Evolutionary conservation across 2,888 invertebrate genomes (phyloP), one percentile per base, ranked within the genome.

Genomic region (Heliconius hortense): DNA sequence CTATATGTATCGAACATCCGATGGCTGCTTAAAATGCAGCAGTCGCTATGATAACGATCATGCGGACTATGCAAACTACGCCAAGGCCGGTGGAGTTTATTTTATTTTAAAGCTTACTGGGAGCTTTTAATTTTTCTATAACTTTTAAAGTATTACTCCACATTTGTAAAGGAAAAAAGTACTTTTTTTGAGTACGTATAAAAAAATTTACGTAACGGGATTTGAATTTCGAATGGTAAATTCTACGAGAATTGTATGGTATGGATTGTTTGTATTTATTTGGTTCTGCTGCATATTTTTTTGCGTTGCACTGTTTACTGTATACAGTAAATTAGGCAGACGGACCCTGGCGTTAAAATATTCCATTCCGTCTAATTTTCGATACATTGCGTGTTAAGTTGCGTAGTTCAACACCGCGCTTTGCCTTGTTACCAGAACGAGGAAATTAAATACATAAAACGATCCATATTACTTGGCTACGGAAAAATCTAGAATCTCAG

Each of bases 21-120:
- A 68, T 53, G 53, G 21, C 53, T 28, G 68, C n/a, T 53, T 68
- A 68, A 28, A 68, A 68, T 68, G 68, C 68, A 53, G 68, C 68
- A 68, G 31, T 53, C 64, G 53, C 68, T 53, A 53, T 21, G 68
- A 68, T 68, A 68, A 53, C 53, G 48, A 68, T 68, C 68, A 68
- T 68, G 68, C 68, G 68, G 68, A 68, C 68, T 68, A 68, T 68
- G 68, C 68, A 53, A 68, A 68, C 67, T 11, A 67, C 68, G 68
- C 4, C 68, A 68, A 68, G 28, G 68, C n/a, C 68, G 7, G 28
- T 53, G n/a, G 31, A 68, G 68, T 31, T 53, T 53, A 28, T 13
- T 48, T 68, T 68, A 28, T 48, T 48, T 43, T 68, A 68, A 64
- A 64, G 64, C 64, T 68, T 68, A n/a, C 31, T 53, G 3, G 3